Evolutionary conservation across 2,888 invertebrate genomes (phyloP).

Genomic region (Ornithoptera alexandrae): DNA sequence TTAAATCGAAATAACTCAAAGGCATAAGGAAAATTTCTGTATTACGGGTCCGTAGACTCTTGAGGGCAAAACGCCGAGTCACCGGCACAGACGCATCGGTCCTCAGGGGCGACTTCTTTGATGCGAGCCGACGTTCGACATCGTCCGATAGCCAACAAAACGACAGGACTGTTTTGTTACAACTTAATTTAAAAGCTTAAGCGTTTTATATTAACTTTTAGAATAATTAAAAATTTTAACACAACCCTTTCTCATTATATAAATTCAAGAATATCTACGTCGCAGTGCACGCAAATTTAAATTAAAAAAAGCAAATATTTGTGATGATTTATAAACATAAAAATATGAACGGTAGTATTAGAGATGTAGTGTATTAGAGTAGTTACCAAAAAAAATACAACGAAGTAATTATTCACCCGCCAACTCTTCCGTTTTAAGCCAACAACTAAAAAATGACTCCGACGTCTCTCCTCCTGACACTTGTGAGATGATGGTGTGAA

Average conservation of each 20-base stretch:
- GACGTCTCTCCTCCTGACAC: constrained; percentile 59
- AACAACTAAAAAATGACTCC: constrained; percentile 59
- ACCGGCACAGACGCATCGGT: constrained; percentile 67
- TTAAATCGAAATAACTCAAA: constrained; percentile 39
- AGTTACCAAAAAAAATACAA: no score
- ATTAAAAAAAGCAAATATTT: not conserved
- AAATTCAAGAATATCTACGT: not conserved
- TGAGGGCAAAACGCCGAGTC: constrained; percentile 66
- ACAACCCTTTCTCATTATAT: not conserved
- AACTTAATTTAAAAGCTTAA: constrained; percentile 43
- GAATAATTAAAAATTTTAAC: not conserved
- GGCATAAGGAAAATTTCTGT: constrained; percentile 62
- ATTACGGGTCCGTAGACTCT: constrained; percentile 39
- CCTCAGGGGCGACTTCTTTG: constrained; percentile 62
- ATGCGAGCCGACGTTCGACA: constrained; percentile 75
- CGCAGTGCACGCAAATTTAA: not conserved
- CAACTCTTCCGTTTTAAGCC: constrained; percentile 41
- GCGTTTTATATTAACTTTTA: constrained; percentile 33
- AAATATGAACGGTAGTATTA: no score
- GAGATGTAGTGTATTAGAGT: no score
- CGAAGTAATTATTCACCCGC: not conserved
- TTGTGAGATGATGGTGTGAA: constrained; percentile 78
- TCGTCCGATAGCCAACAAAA: constrained; percentile 75
- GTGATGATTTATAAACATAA: not conserved
- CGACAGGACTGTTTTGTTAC: constrained; percentile 51